Evolutionary conservation across 1,140 invertebrate species (phyloP).

Genomic region (Ceratina australensis): DNA sequence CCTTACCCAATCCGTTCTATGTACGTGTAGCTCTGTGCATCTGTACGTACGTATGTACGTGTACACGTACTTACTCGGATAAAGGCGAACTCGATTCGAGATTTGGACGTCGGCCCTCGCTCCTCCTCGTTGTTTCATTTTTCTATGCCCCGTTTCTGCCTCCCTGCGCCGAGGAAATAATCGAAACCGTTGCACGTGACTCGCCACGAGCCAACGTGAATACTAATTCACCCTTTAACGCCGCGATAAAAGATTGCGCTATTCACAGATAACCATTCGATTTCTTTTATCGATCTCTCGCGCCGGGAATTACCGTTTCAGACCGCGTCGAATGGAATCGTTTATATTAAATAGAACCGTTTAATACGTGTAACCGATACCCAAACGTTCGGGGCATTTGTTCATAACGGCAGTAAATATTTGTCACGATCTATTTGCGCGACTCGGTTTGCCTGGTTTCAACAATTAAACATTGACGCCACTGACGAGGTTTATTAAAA

Average conservation of each 20-base stretch:
- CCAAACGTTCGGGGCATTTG: no score
- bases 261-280: not conserved
- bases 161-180: not conserved
- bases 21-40: no score
- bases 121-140: slow-evolving; percentile 42
- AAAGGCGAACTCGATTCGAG: slow-evolving; percentile 57
- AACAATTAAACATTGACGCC: no score
- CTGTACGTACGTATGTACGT: no score
- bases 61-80: slow-evolving; percentile 65
- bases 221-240: slow-evolving; percentile 3
- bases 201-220: not conserved
- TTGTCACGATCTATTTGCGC: no score
- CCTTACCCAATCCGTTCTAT: slow-evolving; percentile 46
- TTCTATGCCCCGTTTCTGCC: slow-evolving; percentile 11
- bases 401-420: no score
- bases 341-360: no score
- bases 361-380: no score
- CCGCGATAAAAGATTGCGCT: not conserved
- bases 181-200: slow-evolving; percentile 13
- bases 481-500: no score
- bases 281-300: not conserved
- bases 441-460: no score
- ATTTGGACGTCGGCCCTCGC: slow-evolving; percentile 40
- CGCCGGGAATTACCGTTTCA: no score
- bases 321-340: no score